Evolutionary conservation across 1,140 invertebrate genomes (phyloP).

Genomic region (Hycleus cichorii): DNA sequence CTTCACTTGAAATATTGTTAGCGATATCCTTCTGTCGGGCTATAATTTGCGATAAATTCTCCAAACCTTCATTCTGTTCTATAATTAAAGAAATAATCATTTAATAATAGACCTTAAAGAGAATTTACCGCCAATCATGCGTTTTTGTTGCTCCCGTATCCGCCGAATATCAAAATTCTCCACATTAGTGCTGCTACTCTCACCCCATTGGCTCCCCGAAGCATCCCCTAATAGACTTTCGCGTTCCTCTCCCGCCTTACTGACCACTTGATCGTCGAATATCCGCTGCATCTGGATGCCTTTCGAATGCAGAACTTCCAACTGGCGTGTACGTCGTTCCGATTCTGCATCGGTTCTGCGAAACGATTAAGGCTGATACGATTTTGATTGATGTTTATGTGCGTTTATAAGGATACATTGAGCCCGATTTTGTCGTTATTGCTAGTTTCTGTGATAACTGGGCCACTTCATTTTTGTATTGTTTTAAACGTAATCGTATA

Average conservation of each 20-base stretch:
- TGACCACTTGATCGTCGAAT: constrained; percentile 43
- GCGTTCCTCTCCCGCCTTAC: constrained; percentile 28
- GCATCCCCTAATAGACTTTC: constrained; percentile 21
- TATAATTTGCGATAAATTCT: constrained; percentile 67
- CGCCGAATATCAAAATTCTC: neutral
- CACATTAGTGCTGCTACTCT: neutral
- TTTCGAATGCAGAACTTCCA: constrained; percentile 53
- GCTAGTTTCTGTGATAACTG: constrained; percentile 53
- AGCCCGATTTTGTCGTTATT: constrained; percentile 40
- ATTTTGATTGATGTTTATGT: neutral
- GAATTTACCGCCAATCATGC: constrained; percentile 33
- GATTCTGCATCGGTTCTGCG: constrained; percentile 51
- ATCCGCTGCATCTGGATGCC: constrained; percentile 49
- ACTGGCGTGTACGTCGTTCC: constrained; percentile 50
- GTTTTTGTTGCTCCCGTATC: constrained; percentile 23
- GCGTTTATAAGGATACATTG: constrained; percentile 46
- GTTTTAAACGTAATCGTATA: constrained; percentile 54
- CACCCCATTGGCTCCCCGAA: neutral
- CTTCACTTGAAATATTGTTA: constrained; percentile 65
- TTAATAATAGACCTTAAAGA: constrained; percentile 2
- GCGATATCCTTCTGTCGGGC: constrained; percentile 71
- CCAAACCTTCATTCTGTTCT: constrained; percentile 72
- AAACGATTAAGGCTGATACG: neutral
- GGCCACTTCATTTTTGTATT: constrained; percentile 51
- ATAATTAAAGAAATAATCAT: constrained; percentile 26